Percentiles rank a stretch among this genome's conserved stretches.
Conservation (phyloP, 2,888 invertebrate genomes). For the Ptychoptera contaminata region DNA sequence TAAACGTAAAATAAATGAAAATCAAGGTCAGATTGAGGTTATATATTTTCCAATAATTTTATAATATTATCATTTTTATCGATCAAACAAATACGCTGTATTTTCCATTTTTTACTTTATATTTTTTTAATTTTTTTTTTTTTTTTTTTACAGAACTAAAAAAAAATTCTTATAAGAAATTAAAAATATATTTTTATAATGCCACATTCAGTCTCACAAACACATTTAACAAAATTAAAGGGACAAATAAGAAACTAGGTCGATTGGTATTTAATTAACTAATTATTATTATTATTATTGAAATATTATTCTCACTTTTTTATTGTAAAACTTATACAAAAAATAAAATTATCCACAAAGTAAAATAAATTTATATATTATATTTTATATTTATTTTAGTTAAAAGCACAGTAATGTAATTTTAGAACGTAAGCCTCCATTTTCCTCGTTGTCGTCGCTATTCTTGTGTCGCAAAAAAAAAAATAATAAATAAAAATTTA, state of each 20-base stretch:
- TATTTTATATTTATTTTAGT: background rate
- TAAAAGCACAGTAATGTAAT: slow-evolving; percentile 1
- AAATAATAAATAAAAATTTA: no score
- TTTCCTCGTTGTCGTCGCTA: background rate
- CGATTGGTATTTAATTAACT: no score
- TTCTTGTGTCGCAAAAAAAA: no score
- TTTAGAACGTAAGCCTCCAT: slow-evolving; percentile 5
- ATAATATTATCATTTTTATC: no score
- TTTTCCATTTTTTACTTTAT: no score
- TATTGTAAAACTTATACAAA: background rate
- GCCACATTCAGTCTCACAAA: no score
- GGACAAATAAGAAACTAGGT: no score
- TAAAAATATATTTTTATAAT: no score
- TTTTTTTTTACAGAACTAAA: background rate
- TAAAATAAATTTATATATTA: background rate
- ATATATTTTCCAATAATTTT: background rate
- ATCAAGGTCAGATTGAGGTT: slow-evolving; percentile 4
- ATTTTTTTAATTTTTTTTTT: background rate
- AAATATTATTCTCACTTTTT: background rate
- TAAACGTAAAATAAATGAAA: background rate
- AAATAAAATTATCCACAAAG: background rate
- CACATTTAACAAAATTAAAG: no score
- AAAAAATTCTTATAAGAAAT: no score
- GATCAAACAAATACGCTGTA: no score
- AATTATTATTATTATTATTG: no score